Evolutionary conservation across 2,888 invertebrate genomes (phyloP), one percentile per base, ranked within the genome.

Genomic region (Ptilodon capucinus): DNA sequence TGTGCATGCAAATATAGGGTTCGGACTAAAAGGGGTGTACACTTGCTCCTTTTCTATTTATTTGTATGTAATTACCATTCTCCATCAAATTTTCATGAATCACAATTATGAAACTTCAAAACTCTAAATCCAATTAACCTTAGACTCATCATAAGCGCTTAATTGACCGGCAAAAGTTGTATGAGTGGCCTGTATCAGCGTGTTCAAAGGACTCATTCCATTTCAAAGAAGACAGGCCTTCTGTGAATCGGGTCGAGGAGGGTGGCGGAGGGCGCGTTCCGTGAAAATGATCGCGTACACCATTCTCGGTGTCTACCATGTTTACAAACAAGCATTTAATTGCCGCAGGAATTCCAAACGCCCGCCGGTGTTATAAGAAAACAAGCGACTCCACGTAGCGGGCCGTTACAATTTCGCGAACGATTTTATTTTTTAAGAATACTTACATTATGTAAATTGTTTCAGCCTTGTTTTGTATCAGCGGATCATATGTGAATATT

Each of bases 261-360:
- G 71, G 74, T 72, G 72, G 61, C 55, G 73, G 69, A 76, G 71
- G 64, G 72, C 63, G 67, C 64, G 71, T 84, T 85, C 80, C 70
- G 66, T 77, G 85, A 77, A 88, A 82, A 81, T 73, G 79, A 73
- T 71, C 71, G 69, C 67, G 65, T 71, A 68, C 58, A 66, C 68
- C 60, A 69, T 76, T 62, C 68, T 63, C 70, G 64, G 70, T 81
- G 79, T 81, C 81, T 72, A 60, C 57, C 60, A 58, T 86, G 81
- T 86, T 83, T 86, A 86, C 81, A 86, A 88, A 87, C 82, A 86
- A 71, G 68, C 76, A 71, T 81, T 83, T 85, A 87, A 86, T 85
- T 86, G 83, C 82, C 79, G 69, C 67, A 78, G 73, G 84, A 86
- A 86, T 89, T 81, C 74, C 76, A 85, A 87, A 84, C 86, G 86